phyloP scores from a whole-genome alignment of 2,888 invertebrate species.

The Germaria angustata region DNA sequence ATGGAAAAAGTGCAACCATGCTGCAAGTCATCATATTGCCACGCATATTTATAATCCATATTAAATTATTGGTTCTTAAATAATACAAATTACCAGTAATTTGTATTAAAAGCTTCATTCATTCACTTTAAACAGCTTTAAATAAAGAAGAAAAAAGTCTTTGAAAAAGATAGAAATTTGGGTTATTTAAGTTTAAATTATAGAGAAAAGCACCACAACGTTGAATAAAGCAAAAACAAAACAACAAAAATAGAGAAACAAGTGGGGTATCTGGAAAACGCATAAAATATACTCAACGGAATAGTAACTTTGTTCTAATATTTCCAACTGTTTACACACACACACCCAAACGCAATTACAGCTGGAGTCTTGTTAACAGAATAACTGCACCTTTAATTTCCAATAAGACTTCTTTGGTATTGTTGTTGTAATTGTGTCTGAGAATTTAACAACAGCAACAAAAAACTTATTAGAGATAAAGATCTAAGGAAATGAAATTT shows the following conservation, averaged over 20 bases:
- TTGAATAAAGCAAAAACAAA: not conserved
- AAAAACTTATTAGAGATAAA: conserved; percentile 54
- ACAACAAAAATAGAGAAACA: not conserved
- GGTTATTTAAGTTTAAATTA: conserved; percentile 48
- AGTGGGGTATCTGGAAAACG: conserved; percentile 30
- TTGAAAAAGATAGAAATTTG: conserved; percentile 35
- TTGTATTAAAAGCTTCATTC: conserved; percentile 44
- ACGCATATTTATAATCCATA: conserved; percentile 6
- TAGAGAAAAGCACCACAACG: not conserved
- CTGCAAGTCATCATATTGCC: no score
- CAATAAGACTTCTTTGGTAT: conserved; percentile 3
- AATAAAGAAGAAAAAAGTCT: not conserved
- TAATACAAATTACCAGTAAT: conserved; percentile 55
- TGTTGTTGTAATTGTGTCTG: conserved; percentile 36
- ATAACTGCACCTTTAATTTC: conserved; percentile 49
- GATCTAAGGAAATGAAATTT: conserved; percentile 58
- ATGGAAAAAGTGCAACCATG: no score
- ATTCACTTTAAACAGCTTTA: not conserved
- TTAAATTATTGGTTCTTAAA: conserved; percentile 42
- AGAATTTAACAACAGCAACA: not conserved
- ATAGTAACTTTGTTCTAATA: not conserved
- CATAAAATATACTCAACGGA: conserved; percentile 5
- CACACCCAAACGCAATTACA: not conserved
- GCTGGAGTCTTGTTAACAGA: conserved; percentile 8
- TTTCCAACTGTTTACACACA: not conserved